Conservation (phyloP, 2,797 vertebrate species). For the Novumbra hubbsi region DNA sequence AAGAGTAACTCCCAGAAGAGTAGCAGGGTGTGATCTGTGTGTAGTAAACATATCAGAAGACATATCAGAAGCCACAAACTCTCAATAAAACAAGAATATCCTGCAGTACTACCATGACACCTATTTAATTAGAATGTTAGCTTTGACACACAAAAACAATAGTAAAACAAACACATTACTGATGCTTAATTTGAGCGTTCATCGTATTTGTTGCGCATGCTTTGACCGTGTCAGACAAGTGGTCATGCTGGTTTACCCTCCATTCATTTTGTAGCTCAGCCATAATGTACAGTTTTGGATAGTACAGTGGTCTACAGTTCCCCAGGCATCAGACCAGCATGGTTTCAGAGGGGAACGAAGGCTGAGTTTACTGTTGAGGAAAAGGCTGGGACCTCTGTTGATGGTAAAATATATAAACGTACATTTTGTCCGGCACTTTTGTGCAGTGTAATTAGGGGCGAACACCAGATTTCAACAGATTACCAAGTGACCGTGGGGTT, state of each 20-base stretch:
- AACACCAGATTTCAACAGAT: too few species aligned
- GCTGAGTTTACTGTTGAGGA: slow-evolving; percentile 23
- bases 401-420: slow-evolving; percentile 19
- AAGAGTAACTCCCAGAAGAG: neutral
- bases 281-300: neutral
- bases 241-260: neutral
- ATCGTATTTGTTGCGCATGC: neutral
- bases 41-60: neutral
- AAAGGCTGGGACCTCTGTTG: slow-evolving; percentile 3
- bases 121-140: neutral
- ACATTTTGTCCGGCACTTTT: neutral
- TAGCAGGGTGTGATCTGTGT: slow-evolving; percentile 4
- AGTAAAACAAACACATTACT: neutral
- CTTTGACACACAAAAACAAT: neutral
- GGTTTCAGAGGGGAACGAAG: slow-evolving; percentile 37
- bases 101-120: neutral
- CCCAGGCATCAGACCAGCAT: slow-evolving; percentile 17
- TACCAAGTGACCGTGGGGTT: slow-evolving; percentile 1
- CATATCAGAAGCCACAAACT: neutral
- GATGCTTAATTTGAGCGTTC: neutral
- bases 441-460: too few species aligned
- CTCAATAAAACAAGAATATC: neutral
- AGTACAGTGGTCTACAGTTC: neutral
- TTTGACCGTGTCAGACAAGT: neutral
- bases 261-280: neutral